A percentile compares a stretch with the other conserved stretches of the same genome.
These are phyloP conservation scores for Opisthograptis luteolata DNA, from an alignment of 2,888 invertebrate species.

Conservation along the genomic window DNA sequence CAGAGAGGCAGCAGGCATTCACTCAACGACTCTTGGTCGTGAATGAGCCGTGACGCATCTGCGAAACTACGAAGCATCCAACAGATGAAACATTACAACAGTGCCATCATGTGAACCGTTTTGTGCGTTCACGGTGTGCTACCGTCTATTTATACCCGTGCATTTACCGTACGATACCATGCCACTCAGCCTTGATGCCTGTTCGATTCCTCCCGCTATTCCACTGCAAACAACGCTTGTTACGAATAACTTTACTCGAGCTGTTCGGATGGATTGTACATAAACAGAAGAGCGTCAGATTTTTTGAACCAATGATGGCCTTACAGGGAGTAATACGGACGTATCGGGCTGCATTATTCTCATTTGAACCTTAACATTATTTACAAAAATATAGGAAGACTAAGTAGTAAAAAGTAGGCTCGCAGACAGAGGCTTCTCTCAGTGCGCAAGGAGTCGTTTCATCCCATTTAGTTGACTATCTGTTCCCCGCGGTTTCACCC, in stretches of 20 bases:
- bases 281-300: not conserved
- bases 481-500: no score
- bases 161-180: constrained; percentile 59
- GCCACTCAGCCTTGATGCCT: constrained; percentile 67
- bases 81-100: constrained; percentile 43
- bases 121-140: constrained; percentile 42
- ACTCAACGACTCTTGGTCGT: constrained; percentile 4
- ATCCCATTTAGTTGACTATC: no score
- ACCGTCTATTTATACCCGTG: constrained; percentile 73
- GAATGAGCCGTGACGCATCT: constrained; percentile 26
- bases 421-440: no score
- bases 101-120: constrained; percentile 55
- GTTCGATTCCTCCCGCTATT: constrained; percentile 36
- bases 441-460: no score
- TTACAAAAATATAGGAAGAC: no score
- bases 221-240: constrained; percentile 16
- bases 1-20: not conserved
- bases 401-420: no score
- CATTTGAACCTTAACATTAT: no score
- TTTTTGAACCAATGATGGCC: no score
- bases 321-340: no score
- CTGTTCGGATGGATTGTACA: not conserved
- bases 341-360: no score
- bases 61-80: constrained; percentile 10
- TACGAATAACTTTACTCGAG: constrained; percentile 12